Conservation (phyloP, 2,113 vertebrate species). For the Danionella cerebrum region DNA sequence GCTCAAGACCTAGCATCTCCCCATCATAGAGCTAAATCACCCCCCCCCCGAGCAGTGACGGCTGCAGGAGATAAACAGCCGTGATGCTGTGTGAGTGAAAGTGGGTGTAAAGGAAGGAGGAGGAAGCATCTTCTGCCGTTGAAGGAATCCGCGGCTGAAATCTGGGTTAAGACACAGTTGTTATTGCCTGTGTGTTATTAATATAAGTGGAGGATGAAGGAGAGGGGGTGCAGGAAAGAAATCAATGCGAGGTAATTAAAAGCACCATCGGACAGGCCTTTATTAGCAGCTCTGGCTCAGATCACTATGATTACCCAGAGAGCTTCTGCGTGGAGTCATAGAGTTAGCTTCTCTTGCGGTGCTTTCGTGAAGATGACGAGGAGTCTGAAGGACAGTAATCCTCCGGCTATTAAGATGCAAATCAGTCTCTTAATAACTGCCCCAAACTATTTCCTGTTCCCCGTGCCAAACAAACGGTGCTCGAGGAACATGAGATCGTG, state of each 20-base stretch:
- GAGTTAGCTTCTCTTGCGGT: too few relatives aligned
- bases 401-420: too few relatives aligned
- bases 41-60: conserved; percentile 16
- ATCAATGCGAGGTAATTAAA: conserved; percentile 58
- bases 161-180: conserved; percentile 57
- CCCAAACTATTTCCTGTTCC: too few relatives aligned
- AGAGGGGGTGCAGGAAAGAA: conserved; percentile 42
- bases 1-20: conserved; percentile 7
- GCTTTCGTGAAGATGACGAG: too few relatives aligned
- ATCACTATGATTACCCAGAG: conserved; percentile 53
- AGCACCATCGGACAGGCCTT: conserved; percentile 38
- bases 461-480: too few relatives aligned
- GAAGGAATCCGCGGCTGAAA: conserved; percentile 45
- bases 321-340: conserved; percentile 15
- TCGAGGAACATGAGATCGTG: background rate
- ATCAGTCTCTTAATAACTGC: too few relatives aligned
- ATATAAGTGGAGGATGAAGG: conserved; percentile 46
- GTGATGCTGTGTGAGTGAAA: background rate
- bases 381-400: too few relatives aligned
- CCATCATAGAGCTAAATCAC: conserved; percentile 1
- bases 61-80: background rate
- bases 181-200: conserved; percentile 64
- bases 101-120: background rate
- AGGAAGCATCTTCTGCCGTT: conserved; percentile 34
- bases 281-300: conserved; percentile 57